Percentiles rank a stretch among this genome's conserved stretches.
Evolutionary conservation across 2,797 vertebrate species (phyloP).

Genomic region (Antennarius maculatus): DNA sequence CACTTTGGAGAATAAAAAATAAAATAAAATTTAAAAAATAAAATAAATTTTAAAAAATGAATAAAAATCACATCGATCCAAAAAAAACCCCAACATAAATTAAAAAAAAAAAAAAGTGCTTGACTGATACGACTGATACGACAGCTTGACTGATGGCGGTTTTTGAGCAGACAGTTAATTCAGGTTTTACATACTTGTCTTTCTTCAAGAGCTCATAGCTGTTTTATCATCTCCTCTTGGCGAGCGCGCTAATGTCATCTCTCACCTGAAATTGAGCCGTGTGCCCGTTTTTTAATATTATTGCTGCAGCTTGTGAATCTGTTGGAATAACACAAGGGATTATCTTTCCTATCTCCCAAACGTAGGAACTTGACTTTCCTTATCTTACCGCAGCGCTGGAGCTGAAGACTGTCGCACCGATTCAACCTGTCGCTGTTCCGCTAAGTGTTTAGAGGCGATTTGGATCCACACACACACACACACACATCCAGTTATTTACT

Average conservation of each 20-base stretch:
- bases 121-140: no score
- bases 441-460: conserved; percentile 1
- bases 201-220: not conserved
- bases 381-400: no score
- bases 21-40: no score
- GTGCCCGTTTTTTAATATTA: not conserved
- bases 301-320: not conserved
- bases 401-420: not conserved
- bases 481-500: not conserved
- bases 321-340: not conserved
- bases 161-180: not conserved
- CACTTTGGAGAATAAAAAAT: no score
- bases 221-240: conserved; percentile 1
- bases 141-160: not conserved
- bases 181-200: not conserved
- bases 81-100: no score
- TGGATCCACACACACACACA: not conserved
- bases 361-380: not conserved
- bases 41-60: no score
- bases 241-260: not conserved
- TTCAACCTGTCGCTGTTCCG: conserved; percentile 1
- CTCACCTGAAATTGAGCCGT: conserved; percentile 1
- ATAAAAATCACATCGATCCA: no score
- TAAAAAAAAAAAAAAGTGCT: no score
- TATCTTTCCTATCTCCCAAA: not conserved